These are phyloP conservation scores for Litocranius walleri DNA, from an alignment of 2,113 vertebrate species.

Conservation along the genomic window DNA sequence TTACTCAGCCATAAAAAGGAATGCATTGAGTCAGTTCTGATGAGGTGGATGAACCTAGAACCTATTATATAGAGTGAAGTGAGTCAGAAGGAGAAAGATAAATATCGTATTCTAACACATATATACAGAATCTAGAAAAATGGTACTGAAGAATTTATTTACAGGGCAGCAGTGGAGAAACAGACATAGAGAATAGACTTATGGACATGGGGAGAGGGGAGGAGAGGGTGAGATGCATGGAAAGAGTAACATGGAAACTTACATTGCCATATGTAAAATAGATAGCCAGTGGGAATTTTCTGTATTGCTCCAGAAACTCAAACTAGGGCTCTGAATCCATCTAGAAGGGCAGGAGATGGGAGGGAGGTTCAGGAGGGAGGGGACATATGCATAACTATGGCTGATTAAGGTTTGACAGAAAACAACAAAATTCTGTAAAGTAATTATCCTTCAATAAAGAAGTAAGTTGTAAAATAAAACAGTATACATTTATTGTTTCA, in stretches of 20 bases:
- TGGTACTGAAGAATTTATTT: not conserved
- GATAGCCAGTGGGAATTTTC: not conserved
- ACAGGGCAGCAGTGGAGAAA: not conserved
- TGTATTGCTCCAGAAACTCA: not conserved
- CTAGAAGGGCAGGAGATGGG: not conserved
- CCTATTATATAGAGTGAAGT: not conserved
- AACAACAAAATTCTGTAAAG: not conserved
- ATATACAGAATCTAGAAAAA: not conserved
- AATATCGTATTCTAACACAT: not conserved
- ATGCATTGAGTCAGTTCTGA: not conserved
- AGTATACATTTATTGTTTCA: not conserved
- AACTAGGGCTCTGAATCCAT: not conserved
- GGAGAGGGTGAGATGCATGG: not conserved
- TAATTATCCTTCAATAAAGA: not conserved
- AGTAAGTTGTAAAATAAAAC: not conserved
- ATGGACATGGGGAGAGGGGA: not conserved
- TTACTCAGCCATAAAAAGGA: not conserved
- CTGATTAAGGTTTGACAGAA: not conserved
- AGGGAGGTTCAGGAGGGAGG: not conserved
- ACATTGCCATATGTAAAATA: not conserved
- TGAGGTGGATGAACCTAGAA: not conserved
- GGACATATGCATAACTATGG: not conserved
- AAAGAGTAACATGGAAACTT: not conserved
- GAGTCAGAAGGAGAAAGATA: not conserved
- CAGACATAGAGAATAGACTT: not conserved